Evolutionary conservation across 2,113 vertebrate genomes (phyloP), one percentile per base, ranked within the genome.

Genomic region (Apistogramma diplotaenia): DNA sequence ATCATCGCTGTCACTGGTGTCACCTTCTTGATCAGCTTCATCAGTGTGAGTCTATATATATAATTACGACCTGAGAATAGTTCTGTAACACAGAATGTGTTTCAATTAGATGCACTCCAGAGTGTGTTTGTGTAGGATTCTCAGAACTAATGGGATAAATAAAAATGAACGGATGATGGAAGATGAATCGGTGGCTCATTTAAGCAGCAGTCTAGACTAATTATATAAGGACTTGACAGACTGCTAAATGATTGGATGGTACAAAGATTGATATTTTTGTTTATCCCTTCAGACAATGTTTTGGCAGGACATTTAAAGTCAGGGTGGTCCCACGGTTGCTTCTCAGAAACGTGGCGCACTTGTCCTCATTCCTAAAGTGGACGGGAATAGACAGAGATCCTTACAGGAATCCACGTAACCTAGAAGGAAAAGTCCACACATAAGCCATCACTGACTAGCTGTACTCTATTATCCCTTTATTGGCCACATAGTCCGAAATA

Each of bases 21-120:
- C 10, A 1, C 33, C 43, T 67, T 89, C 54, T 82, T 61, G 29
- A 84, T 35, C 40, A 33, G n/a, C 43, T 82, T 85, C 37, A 85
- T 89, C 82, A 81, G 43, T 55, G 62, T 83, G 81, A 83, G 77
- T 78, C 86, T 74, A 83, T 89, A 86, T 89, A 86, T 55, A 90
- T 9, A 12, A 67, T 43, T 0, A 1, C 35, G 59, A 89, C 78
- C 78, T 84, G 81, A 37, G 73, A 89, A 82, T 77, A 74, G 74
- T 56, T 78, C 59, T 31, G 49, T 74, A 79, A 84, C 74, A 85
- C 78, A 84, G 35, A 86, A 81, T 87, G 71, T 78, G 73, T 81
- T 85, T 91, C 89, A 88, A 67, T 91, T 89, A 85, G 76, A 74
- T 72, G 76, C 78, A 86, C 87, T 89, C 84, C 84, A 84, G 56